Conservation (phyloP, 2,888 invertebrate species). For the Epistrophe eligans region DNA sequence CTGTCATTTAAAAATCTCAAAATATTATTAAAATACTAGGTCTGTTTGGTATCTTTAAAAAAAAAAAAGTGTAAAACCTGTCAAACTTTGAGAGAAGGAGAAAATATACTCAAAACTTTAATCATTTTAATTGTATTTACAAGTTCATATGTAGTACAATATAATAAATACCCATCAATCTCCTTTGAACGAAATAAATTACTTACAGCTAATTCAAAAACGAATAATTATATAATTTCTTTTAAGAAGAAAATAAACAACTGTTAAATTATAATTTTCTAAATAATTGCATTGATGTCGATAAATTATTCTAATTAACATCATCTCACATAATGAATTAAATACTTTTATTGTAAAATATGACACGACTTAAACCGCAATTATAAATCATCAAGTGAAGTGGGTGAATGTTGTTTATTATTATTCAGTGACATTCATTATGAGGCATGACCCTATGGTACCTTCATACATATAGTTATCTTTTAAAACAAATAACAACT, state of each 20-base stretch:
- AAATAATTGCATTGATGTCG: background rate
- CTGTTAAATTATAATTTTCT: background rate
- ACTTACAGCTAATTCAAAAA: background rate
- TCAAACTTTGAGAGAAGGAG: too few relatives aligned
- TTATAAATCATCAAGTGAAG: constrained; percentile 7
- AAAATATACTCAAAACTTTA: too few relatives aligned
- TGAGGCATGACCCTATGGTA: background rate
- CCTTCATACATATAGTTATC: background rate
- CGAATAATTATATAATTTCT: background rate
- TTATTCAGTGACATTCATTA: background rate
- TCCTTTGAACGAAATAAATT: background rate
- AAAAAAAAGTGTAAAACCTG: too few relatives aligned
- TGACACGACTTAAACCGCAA: background rate
- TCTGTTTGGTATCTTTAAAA: too few relatives aligned
- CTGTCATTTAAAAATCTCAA: too few relatives aligned
- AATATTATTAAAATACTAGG: too few relatives aligned
- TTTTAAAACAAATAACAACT: background rate
- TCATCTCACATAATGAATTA: background rate
- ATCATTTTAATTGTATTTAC: too few relatives aligned
- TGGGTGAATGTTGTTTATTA: background rate
- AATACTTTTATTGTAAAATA: background rate
- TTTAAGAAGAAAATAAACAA: background rate
- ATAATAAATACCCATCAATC: too few relatives aligned
- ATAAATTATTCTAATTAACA: background rate
- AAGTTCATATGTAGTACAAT: too few relatives aligned